Percentiles rank a stretch among this genome's conserved stretches.
These are phyloP conservation scores for Tiliqua scincoides DNA, from an alignment of 2,113 vertebrate genomes.

Conservation along the genomic window DNA sequence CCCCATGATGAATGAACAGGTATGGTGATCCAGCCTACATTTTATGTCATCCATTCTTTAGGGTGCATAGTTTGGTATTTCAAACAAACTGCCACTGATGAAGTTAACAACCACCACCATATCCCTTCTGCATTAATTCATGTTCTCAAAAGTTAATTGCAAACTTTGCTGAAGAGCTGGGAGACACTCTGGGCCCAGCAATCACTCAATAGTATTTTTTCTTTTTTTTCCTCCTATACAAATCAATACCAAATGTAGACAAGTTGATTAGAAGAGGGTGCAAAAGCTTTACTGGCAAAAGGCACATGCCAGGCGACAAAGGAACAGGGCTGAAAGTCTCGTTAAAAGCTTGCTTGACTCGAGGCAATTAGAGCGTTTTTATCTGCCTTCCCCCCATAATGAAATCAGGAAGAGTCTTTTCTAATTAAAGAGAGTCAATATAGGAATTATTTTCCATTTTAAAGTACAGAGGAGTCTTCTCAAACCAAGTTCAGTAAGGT, in stretches of 20 bases:
- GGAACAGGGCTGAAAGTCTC: not conserved
- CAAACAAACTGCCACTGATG: too few relatives aligned
- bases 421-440: not conserved
- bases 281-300: not conserved
- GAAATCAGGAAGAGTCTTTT: not conserved
- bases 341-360: not conserved
- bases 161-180: not conserved
- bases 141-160: not conserved
- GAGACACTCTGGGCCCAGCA: not conserved
- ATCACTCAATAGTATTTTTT: not conserved
- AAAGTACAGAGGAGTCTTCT: not conserved
- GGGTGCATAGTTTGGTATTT: too few relatives aligned
- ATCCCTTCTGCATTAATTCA: too few relatives aligned
- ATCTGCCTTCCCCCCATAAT: not conserved
- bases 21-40: too few relatives aligned
- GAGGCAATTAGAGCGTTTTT: not conserved
- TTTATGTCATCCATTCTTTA: too few relatives aligned
- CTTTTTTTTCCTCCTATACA: not conserved
- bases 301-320: not conserved
- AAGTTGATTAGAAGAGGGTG: conserved; percentile 12
- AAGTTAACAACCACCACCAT: too few relatives aligned
- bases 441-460: not conserved
- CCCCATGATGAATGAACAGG: too few relatives aligned
- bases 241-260: conserved; percentile 2
- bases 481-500: not conserved